A percentile compares a stretch with the other conserved stretches of the same genome.
Evolutionary conservation across 2,888 invertebrate species (phyloP).

Genomic region (Drosophila paracracens): DNA sequence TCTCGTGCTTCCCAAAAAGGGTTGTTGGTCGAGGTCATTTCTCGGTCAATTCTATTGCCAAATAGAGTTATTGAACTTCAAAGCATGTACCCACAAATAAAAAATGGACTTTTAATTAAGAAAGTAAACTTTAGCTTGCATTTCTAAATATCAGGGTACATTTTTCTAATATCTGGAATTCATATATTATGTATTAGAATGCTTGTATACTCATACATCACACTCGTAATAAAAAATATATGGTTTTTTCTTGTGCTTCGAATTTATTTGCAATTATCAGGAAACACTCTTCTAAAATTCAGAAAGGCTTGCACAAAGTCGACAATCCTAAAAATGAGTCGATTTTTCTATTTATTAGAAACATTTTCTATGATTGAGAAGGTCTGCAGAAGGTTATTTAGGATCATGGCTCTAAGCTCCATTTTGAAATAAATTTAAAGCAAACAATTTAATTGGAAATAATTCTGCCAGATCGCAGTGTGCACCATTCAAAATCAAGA

Average conservation of each 20-base stretch:
- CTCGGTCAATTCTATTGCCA: constrained; percentile 48
- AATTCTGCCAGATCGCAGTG: constrained; percentile 9
- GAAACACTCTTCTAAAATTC: not conserved
- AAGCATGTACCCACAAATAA: not conserved
- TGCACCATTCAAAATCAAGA: constrained; percentile 12
- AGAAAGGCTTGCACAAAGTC: not conserved
- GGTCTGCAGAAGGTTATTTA: not conserved
- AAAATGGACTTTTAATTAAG: not conserved
- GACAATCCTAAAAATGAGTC: not conserved
- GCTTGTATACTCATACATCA: not conserved
- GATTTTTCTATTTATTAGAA: not conserved
- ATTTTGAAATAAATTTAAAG: not conserved
- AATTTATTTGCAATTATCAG: no score
- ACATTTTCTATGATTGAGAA: not conserved
- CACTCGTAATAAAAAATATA: no score
- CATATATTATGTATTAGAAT: not conserved
- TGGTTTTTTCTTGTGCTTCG: no score
- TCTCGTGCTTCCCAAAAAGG: constrained; percentile 21
- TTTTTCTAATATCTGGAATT: not conserved
- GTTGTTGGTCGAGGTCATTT: constrained; percentile 48
- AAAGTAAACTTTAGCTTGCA: not conserved
- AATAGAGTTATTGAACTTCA: constrained; percentile 22
- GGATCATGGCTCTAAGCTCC: not conserved
- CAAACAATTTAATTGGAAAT: constrained; percentile 8
- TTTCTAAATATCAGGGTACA: not conserved